Conservation (phyloP, 2,113 vertebrate species). For the Lepisosteus oculatus region DNA sequence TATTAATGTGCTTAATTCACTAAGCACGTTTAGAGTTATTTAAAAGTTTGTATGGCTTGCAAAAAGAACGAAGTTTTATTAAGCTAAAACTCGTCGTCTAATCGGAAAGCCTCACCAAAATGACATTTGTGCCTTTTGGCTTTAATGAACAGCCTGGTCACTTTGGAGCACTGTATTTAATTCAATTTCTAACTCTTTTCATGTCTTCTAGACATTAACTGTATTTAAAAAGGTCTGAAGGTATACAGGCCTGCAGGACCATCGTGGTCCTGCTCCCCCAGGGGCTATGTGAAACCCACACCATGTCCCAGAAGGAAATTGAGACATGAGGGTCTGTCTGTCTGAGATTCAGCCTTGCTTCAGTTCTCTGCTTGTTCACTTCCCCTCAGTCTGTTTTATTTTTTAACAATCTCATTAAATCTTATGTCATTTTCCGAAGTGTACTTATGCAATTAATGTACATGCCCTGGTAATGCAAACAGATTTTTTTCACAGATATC, state of each 20-base stretch:
- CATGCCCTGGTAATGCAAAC: no score
- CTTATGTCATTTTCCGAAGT: no score
- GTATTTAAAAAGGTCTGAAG: conserved; percentile 2
- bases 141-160: conserved; percentile 26
- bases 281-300: not conserved
- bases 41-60: not conserved
- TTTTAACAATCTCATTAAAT: no score
- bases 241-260: conserved; percentile 1
- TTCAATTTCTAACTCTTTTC: conserved; percentile 22
- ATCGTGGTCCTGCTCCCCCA: not conserved
- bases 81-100: conserved; percentile 27
- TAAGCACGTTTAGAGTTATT: conserved; percentile 10
- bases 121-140: conserved; percentile 38
- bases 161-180: conserved; percentile 24
- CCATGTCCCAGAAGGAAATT: no score
- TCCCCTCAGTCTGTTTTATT: no score
- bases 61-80: conserved; percentile 26
- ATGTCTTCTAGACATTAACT: not conserved
- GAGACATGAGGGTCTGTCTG: no score
- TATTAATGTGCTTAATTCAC: conserved; percentile 9
- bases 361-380: no score
- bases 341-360: no score
- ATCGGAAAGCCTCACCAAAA: conserved; percentile 40
- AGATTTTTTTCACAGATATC: no score
- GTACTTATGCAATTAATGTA: no score